Evolutionary conservation across 2,113 vertebrate genomes (phyloP), one percentile per base, ranked within the genome.

Genomic region (Gymnocephalus cernua): DNA sequence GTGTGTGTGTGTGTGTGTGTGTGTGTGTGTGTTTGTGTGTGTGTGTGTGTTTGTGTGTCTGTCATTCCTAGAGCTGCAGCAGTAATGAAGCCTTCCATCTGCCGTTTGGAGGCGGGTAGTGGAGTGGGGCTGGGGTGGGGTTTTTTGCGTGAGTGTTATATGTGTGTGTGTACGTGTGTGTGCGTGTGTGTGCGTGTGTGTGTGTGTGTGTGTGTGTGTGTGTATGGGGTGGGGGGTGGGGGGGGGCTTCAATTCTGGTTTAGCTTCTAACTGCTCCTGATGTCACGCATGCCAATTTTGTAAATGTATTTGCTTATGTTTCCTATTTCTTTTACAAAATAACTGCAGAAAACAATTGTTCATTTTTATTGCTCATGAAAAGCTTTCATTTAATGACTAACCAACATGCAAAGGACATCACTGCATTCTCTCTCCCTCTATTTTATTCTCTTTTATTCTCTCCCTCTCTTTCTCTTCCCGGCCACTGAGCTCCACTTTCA

Each of bases 31-130:
- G 56, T 47, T 38, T 68, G 38, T 72, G 25, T 66, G 38, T 68
- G 59, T 62, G 9, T 62, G 58, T 63, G 44, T 58, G 41, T 51
- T 25, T 67, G 54, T 83, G n/a, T 51, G 64, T 56, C 0, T 63
- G 65, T 74, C 63, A 79, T 72, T 65, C 77, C 73, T 74, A 73
- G 68, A 85, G 80, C 75, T 74, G 67, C 81, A 75, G 81, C 80
- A 82, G 73, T 90, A 91, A 92, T 91, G 83, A 92, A 76, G 86
- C 74, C 83, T 89, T 89, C 90, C 90, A 90, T 91, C 89, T 93
- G 90, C 90, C 8, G 68, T 80, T 76, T 44, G 64, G 41, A 85
- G 80, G 54, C 1, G 38, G 44, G 65, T 14, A 69, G 80, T n/a
- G 27, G 70, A 78, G 76, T 51, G 14, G 6, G 38, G 45, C 35